phyloP scores from a whole-genome alignment of 2,888 invertebrate species.

The Ametastegia equiseti region DNA sequence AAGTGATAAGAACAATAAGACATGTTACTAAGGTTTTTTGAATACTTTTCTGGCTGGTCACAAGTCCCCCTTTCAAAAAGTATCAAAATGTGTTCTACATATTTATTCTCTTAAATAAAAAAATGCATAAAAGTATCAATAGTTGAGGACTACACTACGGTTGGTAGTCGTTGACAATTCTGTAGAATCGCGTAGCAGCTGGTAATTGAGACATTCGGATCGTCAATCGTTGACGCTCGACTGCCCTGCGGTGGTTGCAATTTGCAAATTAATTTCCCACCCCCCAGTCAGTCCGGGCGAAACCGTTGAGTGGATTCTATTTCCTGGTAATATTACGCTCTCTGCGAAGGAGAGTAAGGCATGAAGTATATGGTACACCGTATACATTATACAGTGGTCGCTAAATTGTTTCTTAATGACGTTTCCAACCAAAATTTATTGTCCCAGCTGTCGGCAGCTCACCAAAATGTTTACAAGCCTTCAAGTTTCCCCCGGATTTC shows the following conservation, averaged over 20 bases:
- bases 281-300: not conserved
- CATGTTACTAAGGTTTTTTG: too few species aligned
- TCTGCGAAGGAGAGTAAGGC: not conserved
- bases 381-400: constrained; percentile 18
- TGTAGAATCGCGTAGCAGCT: not conserved
- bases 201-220: not conserved
- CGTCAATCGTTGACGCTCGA: constrained; percentile 7
- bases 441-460: not conserved
- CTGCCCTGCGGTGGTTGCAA: constrained; percentile 17
- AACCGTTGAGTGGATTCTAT: constrained; percentile 29
- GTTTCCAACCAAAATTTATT: constrained; percentile 14
- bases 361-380: not conserved
- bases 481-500: not conserved
- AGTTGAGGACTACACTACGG: not conserved
- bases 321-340: not conserved
- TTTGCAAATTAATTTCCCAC: constrained; percentile 33
- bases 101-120: too few species aligned
- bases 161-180: not conserved
- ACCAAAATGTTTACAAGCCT: constrained; percentile 16
- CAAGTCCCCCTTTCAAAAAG: too few species aligned
- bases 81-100: too few species aligned
- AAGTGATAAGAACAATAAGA: too few species aligned
- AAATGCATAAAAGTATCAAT: not conserved
- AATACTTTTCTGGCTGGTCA: too few species aligned
- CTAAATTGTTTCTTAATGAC: constrained; percentile 34